Evolutionary conservation across 2,888 invertebrate species (phyloP), one percentile per base, ranked within the genome.

Genomic region (Keiferia lycopersicella): DNA sequence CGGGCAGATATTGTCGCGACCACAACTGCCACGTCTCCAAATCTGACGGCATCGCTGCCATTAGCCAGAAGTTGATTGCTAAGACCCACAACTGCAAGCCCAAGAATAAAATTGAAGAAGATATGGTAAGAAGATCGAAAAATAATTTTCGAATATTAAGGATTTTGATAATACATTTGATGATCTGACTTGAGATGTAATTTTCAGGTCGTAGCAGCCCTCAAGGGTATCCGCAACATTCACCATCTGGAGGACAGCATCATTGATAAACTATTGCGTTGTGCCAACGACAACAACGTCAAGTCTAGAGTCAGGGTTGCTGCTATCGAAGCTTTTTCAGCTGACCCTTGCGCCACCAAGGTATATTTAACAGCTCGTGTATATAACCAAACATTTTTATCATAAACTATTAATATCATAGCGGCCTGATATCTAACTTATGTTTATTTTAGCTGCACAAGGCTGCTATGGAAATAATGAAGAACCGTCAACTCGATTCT

Each of bases 161-260:
- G 41, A 41, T 41, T 41, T 41, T 41, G n/a, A 8, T 14, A 1
- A 14, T 0, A 41, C n/a, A 14, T 41, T 45, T n/a, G 6, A 7
- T 0, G 12, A 45, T 16, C 1, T n/a, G n/a, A 45, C 11, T n/a
- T 45, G 7, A 45, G 16, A 45, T 45, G 45, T 51, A 2, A 2
- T 8, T 51, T 51, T 10, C 11, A 93, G 87, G 89, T 95, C 14
- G 88, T 98, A 34, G 93, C 94, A 39, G 93, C 95, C 0, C 84
- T 98, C 48, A 97, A 98, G 81, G 96, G 96, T 7, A 92, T 98
- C 64, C 94, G 95, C 14, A 98, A 97, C 83, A 93, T 96, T 64
- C 93, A 94, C 26, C 94, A 94, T 71, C 79, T 96, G 63, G 94
- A 94, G 64, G 94, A 94, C 63, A 87, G 87, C 0, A 92, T 95